These are phyloP conservation scores for Coccyzus lansbergi DNA, from an alignment of 2,797 vertebrate genomes.

Conservation along the genomic window DNA sequence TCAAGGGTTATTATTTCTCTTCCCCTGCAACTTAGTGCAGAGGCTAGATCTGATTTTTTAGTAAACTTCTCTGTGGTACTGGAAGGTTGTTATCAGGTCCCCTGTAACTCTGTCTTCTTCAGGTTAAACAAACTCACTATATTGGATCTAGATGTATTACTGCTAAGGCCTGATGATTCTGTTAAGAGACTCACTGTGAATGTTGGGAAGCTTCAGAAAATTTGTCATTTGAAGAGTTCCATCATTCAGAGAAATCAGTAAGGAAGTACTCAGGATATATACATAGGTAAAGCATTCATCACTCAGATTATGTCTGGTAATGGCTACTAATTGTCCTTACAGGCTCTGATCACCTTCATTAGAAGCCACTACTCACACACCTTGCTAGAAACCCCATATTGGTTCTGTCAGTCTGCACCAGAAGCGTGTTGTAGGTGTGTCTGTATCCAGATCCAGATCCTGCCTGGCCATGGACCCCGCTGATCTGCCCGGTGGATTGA, in stretches of 20 bases:
- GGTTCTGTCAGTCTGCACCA: neutral
- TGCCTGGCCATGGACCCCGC: fast-evolving
- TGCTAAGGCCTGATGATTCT: neutral
- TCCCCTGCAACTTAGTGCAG: neutral
- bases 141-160: neutral
- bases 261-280: neutral
- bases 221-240: neutral
- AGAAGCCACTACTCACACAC: neutral
- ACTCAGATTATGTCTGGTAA: neutral
- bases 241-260: neutral
- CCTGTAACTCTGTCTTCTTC: neutral
- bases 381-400: neutral
- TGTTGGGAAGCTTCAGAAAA: neutral
- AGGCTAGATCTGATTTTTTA: neutral
- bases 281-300: neutral
- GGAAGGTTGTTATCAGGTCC: neutral
- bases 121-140: neutral
- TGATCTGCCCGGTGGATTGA: neutral
- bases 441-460: neutral
- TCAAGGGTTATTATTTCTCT: neutral
- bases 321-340: neutral
- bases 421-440: neutral
- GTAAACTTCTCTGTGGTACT: neutral
- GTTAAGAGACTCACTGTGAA: neutral
- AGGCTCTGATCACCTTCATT: neutral